phyloP scores from a whole-genome alignment of 2,113 vertebrate species.

The Corythoichthys intestinalis region DNA sequence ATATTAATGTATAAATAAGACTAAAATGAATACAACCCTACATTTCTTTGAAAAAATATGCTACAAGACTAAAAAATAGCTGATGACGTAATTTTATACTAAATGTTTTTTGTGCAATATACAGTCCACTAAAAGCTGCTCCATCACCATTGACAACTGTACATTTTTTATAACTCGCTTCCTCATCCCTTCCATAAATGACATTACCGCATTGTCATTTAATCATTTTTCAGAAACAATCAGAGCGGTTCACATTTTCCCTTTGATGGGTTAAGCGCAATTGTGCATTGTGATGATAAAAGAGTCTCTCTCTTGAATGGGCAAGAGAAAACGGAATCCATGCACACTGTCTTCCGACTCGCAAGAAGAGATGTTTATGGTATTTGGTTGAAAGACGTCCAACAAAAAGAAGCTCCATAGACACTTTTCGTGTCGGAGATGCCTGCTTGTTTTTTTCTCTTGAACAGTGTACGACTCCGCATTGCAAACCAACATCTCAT shows the following conservation, averaged over 20 bases:
- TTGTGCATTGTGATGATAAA: neutral
- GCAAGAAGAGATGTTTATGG: conserved; percentile 47
- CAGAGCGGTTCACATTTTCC: neutral
- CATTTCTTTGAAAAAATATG: neutral
- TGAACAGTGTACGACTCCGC: conserved; percentile 37
- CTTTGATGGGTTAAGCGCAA: neutral
- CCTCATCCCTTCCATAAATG: neutral
- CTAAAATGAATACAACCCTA: too few species aligned
- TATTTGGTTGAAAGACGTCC: conserved; percentile 43
- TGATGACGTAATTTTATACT: neutral
- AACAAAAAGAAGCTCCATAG: conserved; percentile 22
- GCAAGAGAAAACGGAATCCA: conserved; percentile 29
- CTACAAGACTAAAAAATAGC: neutral
- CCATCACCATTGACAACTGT: neutral
- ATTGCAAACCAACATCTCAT: conserved; percentile 66
- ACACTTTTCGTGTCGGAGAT: conserved; percentile 9
- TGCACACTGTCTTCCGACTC: conserved; percentile 33
- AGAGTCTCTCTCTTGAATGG: neutral
- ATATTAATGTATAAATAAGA: too few species aligned
- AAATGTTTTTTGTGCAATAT: neutral
- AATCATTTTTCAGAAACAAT: neutral
- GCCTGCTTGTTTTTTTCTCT: conserved; percentile 19
- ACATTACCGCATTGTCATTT: neutral
- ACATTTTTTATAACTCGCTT: neutral
- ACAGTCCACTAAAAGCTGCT: neutral